Evolutionary conservation across 2,888 invertebrate species (phyloP).

Genomic region (Strigamia maritima): DNA sequence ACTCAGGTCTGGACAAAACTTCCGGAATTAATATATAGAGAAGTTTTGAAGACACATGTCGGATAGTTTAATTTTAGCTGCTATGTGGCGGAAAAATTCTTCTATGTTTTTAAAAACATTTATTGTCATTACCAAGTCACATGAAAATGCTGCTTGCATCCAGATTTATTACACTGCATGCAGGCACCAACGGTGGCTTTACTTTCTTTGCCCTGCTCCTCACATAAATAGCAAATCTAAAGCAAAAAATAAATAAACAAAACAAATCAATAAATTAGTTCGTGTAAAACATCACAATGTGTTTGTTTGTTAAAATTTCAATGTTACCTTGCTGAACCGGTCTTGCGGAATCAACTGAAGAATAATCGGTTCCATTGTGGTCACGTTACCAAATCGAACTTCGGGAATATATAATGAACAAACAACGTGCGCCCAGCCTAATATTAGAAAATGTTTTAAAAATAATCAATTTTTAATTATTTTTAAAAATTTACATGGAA

Average conservation of each 20-base stretch:
- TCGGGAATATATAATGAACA: constrained; percentile 98
- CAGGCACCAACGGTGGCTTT: constrained; percentile 87
- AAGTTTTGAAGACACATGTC: no score
- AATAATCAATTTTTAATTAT: no score
- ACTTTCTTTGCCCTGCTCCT: constrained; percentile 76
- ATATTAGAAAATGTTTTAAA: constrained; percentile 37
- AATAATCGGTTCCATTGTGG: constrained; percentile 97
- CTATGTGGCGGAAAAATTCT: no score
- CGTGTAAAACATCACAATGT: not conserved
- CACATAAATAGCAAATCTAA: constrained; percentile 92
- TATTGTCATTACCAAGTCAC: constrained; percentile 71
- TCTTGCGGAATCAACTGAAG: constrained; percentile 86
- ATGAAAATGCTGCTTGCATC: constrained; percentile 95
- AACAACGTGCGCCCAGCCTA: constrained; percentile 92
- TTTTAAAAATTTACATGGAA: not conserved
- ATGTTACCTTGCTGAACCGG: constrained; percentile 87
- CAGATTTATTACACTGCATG: constrained; percentile 96
- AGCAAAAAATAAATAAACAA: constrained; percentile 44
- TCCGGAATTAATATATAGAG: no score
- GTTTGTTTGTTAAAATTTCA: no score
- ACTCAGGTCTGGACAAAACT: no score
- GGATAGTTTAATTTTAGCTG: no score
- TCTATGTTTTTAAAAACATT: no score
- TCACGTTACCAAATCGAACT: constrained; percentile 94
- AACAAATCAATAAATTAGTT: not conserved